Evolutionary conservation across 2,797 vertebrate genomes (phyloP), one percentile per base, ranked within the genome.

Genomic region (Pseudopleuronectes americanus): DNA sequence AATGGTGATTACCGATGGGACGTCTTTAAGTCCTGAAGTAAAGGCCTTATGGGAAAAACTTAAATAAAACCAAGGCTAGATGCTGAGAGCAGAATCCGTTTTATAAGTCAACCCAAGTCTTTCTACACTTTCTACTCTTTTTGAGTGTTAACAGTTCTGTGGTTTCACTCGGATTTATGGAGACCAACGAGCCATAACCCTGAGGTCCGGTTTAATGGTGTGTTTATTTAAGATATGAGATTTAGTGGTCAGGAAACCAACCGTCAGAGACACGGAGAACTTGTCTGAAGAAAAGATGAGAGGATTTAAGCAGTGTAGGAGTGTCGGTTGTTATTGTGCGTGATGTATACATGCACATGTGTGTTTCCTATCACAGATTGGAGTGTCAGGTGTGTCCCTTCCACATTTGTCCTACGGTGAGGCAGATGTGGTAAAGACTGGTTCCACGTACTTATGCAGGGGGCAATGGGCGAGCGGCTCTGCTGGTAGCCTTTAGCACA

Each of bases 401-500:
- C 60, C 47, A 31, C 24, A 55, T 33, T 19, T 72, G 17, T 69
- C 57, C 81, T 63, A 61, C 49, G 33, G 70, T 76, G 63, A 77
- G 80, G 70, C 49, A 76, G 57, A 83, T 48, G 48, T 54, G 53
- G 67, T 71, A 74, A 68, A 88, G 83, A 68, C 76, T 24, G 8
- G 65, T 89, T 89, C 57, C 92, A 96, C 97, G 14, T 97, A 99
- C 97, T 98, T 95, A 99, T 99, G 95, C 97, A 98, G 88, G 97
- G 97, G 51, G 97, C 97, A 82, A 99, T 96, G 93, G 97, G 97
- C 1, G 97, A 99, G 76, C 97, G 96, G 93, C 97, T 99, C 93
- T 99, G 97, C 96, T 99, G 97, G 95, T 96, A 99, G 94, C 97
- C 97, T 90, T 98, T 98, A 93, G 97, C 96, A 1, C 97, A 99